Percentiles rank a stretch among this genome's conserved stretches.
These are phyloP conservation scores for Petrocephalus microphthalmus DNA, from an alignment of 2,113 vertebrate genomes.

Conservation along the genomic window DNA sequence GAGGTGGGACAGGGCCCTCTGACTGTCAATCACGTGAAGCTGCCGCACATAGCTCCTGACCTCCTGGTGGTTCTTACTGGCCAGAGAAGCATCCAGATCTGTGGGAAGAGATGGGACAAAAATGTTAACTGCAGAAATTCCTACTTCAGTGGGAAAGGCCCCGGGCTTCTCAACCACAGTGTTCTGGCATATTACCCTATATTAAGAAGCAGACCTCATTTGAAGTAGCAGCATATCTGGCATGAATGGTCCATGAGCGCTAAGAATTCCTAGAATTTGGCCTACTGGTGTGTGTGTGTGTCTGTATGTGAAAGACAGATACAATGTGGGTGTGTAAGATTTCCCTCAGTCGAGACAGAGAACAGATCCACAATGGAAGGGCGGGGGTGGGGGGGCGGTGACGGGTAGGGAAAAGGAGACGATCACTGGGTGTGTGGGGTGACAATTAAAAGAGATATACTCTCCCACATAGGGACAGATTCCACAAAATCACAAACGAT, in stretches of 20 bases:
- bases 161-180: background rate
- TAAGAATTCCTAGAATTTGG: background rate
- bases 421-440: background rate
- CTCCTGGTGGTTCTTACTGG: constrained; percentile 94
- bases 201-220: background rate
- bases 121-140: background rate
- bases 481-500: background rate
- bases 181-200: background rate
- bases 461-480: background rate
- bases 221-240: background rate
- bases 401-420: background rate
- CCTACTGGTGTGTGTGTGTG: background rate
- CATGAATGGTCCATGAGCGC: background rate
- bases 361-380: background rate
- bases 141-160: background rate
- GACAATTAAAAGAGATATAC: background rate
- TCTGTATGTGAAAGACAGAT: background rate
- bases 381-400: background rate
- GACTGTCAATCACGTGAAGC: constrained; percentile 97
- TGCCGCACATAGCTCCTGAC: constrained; percentile 90
- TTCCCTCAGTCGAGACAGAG: background rate
- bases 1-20: constrained; percentile 95
- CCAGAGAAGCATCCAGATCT: constrained; percentile 84
- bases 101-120: constrained; percentile 33
- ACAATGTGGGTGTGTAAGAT: background rate